A percentile compares a stretch with the other conserved stretches of the same genome.
Conservation (phyloP, 1,140 invertebrate species). For the Conus betulinus region DNA sequence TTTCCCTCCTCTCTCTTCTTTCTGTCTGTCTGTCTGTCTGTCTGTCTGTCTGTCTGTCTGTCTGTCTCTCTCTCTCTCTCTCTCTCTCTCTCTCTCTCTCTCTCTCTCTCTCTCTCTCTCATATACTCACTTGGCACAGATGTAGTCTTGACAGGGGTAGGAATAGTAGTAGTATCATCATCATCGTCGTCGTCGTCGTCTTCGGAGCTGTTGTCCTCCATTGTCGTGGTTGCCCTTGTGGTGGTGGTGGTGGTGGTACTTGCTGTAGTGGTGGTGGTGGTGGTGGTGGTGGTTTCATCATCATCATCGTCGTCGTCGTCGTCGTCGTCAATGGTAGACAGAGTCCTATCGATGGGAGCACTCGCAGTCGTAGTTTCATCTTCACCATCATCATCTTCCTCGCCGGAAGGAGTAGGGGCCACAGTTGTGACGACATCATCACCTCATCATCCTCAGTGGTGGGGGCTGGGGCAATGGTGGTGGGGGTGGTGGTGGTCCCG, state of each 20-base stretch:
- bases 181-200: too few relatives aligned
- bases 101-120: not conserved
- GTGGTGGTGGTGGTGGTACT: too few relatives aligned
- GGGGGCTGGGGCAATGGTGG: too few relatives aligned
- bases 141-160: not conserved
- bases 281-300: not conserved
- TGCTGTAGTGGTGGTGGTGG: not conserved
- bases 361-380: not conserved
- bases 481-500: too few relatives aligned
- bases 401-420: not conserved
- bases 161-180: not conserved
- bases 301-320: conserved; percentile 16
- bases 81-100: not conserved
- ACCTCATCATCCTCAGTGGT: not conserved
- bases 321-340: not conserved
- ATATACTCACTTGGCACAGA: not conserved
- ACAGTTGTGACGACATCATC: not conserved
- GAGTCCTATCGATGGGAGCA: not conserved
- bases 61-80: not conserved
- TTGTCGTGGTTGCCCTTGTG: too few relatives aligned
- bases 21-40: conserved; percentile 10
- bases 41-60: not conserved
- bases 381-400: not conserved
- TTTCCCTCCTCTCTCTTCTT: not conserved
- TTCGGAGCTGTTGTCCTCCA: too few relatives aligned